phyloP scores from a whole-genome alignment of 2,113 vertebrate species.

The Crotalus horridus region DNA sequence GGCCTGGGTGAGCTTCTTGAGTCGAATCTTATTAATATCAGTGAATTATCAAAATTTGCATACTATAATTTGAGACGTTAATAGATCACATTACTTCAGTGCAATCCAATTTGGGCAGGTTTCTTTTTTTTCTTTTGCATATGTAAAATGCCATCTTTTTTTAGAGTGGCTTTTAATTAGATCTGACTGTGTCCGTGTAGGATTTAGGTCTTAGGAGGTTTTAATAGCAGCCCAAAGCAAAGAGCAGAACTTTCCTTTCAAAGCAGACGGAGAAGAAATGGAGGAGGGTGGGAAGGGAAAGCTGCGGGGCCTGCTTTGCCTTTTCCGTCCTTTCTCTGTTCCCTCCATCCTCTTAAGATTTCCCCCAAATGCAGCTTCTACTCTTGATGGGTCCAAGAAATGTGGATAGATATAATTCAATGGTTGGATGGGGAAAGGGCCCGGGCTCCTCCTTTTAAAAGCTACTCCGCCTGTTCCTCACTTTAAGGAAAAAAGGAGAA shows the following conservation, averaged over 20 bases:
- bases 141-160: constrained; percentile 36
- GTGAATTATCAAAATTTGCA: constrained; percentile 58
- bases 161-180: neutral
- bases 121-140: constrained; percentile 21
- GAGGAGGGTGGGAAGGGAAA: neutral
- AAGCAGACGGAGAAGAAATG: neutral
- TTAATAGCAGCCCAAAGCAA: constrained; percentile 24
- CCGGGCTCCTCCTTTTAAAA: neutral
- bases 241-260: neutral
- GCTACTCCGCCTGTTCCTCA: neutral
- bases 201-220: constrained; percentile 7
- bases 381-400: neutral
- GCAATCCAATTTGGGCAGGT: constrained; percentile 30
- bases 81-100: constrained; percentile 48
- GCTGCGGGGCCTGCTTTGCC: neutral
- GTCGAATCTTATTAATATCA: constrained; percentile 53
- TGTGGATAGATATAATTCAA: no score
- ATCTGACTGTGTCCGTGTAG: constrained; percentile 13
- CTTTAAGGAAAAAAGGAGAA: no score
- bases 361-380: neutral
- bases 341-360: neutral
- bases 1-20: constrained; percentile 48
- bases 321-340: no score
- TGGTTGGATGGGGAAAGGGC: no score
- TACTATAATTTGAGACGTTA: constrained; percentile 56